These are phyloP conservation scores for Drosophila mimetica DNA, from an alignment of 2,888 invertebrate genomes.

Conservation along the genomic window DNA sequence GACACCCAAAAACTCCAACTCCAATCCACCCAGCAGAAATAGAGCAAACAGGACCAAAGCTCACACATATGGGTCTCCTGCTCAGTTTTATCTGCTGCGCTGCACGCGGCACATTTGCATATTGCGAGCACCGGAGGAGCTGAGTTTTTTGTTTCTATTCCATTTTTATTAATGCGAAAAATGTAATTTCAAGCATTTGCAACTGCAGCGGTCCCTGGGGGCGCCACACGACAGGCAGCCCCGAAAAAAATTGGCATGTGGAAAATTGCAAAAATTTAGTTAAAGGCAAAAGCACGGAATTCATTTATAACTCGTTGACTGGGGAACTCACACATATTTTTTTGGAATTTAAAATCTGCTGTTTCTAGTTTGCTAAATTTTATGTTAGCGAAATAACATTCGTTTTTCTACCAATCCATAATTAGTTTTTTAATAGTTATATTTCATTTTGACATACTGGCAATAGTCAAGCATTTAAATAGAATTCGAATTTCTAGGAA, in stretches of 20 bases:
- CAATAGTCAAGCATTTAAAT: background rate
- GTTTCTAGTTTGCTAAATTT: background rate
- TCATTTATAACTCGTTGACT: background rate
- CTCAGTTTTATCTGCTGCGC: slow-evolving; percentile 68
- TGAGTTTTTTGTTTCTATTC: slow-evolving; percentile 45
- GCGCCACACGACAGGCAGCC: slow-evolving; percentile 10
- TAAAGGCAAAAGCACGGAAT: slow-evolving; percentile 19
- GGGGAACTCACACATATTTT: background rate
- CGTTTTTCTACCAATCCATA: too few species aligned
- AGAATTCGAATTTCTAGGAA: background rate
- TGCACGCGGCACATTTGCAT: slow-evolving; percentile 77
- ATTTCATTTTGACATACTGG: too few species aligned
- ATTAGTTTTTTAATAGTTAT: too few species aligned
- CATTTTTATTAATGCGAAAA: slow-evolving; percentile 74
- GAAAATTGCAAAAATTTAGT: slow-evolving; percentile 50
- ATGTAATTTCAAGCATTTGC: slow-evolving; percentile 71
- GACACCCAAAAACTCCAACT: slow-evolving; percentile 45
- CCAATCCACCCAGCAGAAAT: slow-evolving; percentile 16
- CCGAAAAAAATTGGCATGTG: slow-evolving; percentile 49
- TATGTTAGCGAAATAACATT: background rate
- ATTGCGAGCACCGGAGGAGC: slow-evolving; percentile 51
- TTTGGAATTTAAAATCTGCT: background rate
- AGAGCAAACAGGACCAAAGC: slow-evolving; percentile 7
- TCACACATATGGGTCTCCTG: slow-evolving; percentile 50
- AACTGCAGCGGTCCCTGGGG: slow-evolving; percentile 29